Evolutionary conservation across 37 sponge, comb jelly and placozoan genomes (phyloP), one percentile per base, ranked within the genome.

Genomic region (Geodia barretti): DNA sequence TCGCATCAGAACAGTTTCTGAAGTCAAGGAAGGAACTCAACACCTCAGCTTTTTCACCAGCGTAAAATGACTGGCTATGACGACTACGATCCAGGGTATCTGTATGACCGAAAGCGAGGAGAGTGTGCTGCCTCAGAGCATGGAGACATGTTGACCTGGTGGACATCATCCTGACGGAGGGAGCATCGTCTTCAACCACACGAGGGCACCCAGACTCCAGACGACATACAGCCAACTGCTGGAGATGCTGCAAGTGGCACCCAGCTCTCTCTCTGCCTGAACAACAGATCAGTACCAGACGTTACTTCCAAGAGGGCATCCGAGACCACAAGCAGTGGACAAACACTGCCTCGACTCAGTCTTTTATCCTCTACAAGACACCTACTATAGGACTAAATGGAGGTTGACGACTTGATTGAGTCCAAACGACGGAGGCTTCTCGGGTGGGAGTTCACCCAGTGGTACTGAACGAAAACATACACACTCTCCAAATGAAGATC

Each of bases 351-450:
- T 28, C 66, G 78, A 28, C 40, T 85, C 54, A 85, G 40, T 25
- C 47, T 85, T 85, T 78, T 61, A 34, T 78, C 31, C 61, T 66
- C 21, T 85, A 85, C 73, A 85, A 85, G 58, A 69, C 23, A 36
- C 24, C 31, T 85, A 85, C 62, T 39, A 68, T 36, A 30, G 29
- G 26, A 78, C 40, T 26, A 72, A 77, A 40, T 68, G 24, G 73
- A 72, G 17, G 41, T 74, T 3, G 72, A 76, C 21, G 26, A 7
- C 8, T 21, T 35, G 19, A 66, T 70, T 26, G 66, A 70, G 19
- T 3, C 31, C 21, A 62, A 77, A 31, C 33, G 47, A 21, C 11
- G 40, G 0, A 68, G 30, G 31, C 73, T 77, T 0, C 30, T 70
- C 4, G 64, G 38, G n/a, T 43, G 26, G 14, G 65, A 71, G 21